These are phyloP conservation scores for Apamea crenata DNA, from an alignment of 2,888 invertebrate species.

Conservation along the genomic window DNA sequence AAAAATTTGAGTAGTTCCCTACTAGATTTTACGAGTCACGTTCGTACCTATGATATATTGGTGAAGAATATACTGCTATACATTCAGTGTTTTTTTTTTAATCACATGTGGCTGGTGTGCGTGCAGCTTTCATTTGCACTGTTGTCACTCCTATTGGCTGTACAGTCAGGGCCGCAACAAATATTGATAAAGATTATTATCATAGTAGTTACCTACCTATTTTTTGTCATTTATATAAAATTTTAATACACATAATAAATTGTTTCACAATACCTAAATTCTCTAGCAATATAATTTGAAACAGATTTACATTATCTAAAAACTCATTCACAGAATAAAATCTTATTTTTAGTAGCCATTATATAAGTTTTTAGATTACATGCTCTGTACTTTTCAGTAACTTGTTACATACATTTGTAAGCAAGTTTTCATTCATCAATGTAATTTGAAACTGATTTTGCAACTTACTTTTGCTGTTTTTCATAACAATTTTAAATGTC, in stretches of 20 bases:
- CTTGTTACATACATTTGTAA: not conserved
- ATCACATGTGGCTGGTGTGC: not conserved
- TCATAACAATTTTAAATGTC: not conserved
- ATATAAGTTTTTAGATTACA: not conserved
- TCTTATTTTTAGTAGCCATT: not conserved
- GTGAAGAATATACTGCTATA: not conserved
- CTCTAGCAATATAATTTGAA: not conserved
- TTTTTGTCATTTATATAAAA: not conserved
- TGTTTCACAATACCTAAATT: not conserved
- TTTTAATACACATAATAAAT: not conserved
- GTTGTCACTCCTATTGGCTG: not conserved
- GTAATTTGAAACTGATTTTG: not conserved
- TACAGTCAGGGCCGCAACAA: not conserved
- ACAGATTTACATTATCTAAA: not conserved
- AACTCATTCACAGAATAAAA: not conserved
- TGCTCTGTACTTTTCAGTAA: not conserved
- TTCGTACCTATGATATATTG: not conserved
- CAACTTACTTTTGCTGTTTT: not conserved
- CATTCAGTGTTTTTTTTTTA: not conserved
- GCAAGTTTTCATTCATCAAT: not conserved
- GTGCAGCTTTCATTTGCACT: not conserved
- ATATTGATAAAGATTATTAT: not conserved
- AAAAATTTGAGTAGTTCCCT: not conserved
- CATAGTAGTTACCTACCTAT: not conserved
- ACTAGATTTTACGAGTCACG: slow-evolving; percentile 4